Evolutionary conservation across 2,113 vertebrate species (phyloP).

Genomic region (Sprattus sprattus): DNA sequence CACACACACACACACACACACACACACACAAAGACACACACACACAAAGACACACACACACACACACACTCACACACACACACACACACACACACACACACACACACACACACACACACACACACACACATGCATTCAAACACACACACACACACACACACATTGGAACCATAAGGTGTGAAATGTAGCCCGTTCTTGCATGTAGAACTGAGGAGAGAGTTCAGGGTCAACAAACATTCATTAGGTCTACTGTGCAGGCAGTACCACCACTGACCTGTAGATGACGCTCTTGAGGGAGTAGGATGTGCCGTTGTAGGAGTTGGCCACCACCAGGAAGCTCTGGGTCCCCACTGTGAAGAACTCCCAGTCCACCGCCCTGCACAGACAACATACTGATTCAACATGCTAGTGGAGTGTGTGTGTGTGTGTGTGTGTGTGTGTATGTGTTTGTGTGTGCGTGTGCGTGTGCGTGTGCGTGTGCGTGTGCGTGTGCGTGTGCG

Average conservation of each 20-base stretch:
- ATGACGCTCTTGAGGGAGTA: slow-evolving; percentile 89
- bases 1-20: slow-evolving; percentile 27
- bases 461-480: background rate
- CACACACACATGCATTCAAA: too few species aligned
- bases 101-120: too few species aligned
- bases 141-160: too few species aligned
- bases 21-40: background rate
- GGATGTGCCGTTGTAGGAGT: slow-evolving; percentile 87
- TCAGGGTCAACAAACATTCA: too few species aligned
- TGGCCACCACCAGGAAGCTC: slow-evolving; percentile 90
- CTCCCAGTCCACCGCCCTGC: slow-evolving; percentile 95
- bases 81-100: too few species aligned
- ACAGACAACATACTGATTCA: background rate
- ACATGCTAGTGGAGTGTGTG: background rate
- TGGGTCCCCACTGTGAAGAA: slow-evolving; percentile 92
- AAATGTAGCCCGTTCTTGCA: background rate
- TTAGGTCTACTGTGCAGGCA: background rate
- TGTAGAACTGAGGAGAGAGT: background rate
- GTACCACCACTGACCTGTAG: slow-evolving; percentile 80
- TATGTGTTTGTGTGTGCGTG: background rate
- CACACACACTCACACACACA: background rate
- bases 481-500: slow-evolving; percentile 63
- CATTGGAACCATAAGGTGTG: background rate
- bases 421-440: too few species aligned
- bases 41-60: slow-evolving; percentile 23